phyloP scores from a whole-genome alignment of 1,140 invertebrate species.

The Aphis craccivora region DNA sequence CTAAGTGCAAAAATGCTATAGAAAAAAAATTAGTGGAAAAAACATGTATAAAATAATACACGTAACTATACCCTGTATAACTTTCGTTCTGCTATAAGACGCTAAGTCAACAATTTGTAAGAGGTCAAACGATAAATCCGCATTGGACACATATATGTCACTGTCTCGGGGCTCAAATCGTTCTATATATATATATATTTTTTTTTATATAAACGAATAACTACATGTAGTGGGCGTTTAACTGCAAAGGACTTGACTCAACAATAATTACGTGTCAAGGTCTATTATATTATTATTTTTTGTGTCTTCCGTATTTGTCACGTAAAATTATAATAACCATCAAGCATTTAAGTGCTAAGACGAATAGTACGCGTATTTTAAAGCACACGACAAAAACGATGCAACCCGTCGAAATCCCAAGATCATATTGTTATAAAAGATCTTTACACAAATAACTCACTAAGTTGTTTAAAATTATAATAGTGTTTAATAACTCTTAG shows the following conservation, averaged over 20 bases:
- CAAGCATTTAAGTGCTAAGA: too few species aligned
- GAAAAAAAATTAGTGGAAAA: background rate
- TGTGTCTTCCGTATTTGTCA: constrained; percentile 49
- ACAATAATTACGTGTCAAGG: constrained; percentile 47
- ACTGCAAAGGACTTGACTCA: background rate
- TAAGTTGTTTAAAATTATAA: background rate
- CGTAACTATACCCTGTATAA: background rate
- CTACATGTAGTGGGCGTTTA: background rate
- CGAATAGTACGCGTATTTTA: background rate
- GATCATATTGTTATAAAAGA: background rate
- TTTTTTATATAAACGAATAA: background rate
- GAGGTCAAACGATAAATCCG: constrained; percentile 14
- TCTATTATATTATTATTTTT: constrained; percentile 42
- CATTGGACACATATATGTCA: background rate
- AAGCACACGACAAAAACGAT: background rate
- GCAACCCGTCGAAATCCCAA: background rate
- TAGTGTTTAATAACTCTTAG: background rate
- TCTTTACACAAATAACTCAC: background rate
- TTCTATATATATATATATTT: background rate
- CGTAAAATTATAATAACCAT: constrained; percentile 17
- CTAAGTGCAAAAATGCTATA: background rate
- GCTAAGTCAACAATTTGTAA: background rate
- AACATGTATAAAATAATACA: background rate
- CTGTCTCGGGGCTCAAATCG: background rate
- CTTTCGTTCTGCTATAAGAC: background rate